These are phyloP conservation scores for Lasioglossum vierecki DNA, from an alignment of 2,888 invertebrate genomes.

Conservation along the genomic window DNA sequence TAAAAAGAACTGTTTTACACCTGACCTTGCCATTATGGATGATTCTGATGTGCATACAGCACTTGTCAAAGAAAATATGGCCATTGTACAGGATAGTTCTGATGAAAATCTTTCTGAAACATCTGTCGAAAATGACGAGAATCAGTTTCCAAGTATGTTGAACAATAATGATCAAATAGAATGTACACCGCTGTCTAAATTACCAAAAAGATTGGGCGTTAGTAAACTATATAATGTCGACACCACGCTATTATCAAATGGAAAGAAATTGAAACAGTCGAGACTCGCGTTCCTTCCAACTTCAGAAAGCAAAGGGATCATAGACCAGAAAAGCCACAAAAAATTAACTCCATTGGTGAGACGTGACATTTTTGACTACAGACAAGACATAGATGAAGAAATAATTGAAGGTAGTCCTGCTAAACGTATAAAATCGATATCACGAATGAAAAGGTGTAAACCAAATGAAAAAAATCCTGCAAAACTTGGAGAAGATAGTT, in stretches of 20 bases:
- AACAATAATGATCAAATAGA: constrained; percentile 33
- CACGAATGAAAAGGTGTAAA: constrained; percentile 24
- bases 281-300: constrained; percentile 68
- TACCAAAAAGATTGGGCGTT: constrained; percentile 36
- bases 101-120: neutral
- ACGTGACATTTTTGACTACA: neutral
- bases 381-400: constrained; percentile 47
- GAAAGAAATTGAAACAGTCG: constrained; percentile 74
- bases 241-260: constrained; percentile 57
- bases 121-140: neutral
- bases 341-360: neutral
- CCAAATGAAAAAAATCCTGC: constrained; percentile 22
- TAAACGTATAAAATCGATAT: constrained; percentile 21
- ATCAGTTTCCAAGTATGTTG: neutral
- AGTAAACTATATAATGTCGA: constrained; percentile 61
- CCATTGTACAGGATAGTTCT: neutral
- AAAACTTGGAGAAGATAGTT: neutral
- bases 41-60: neutral
- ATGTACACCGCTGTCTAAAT: constrained; percentile 29
- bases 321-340: neutral
- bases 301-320: constrained; percentile 57
- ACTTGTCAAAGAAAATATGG: neutral
- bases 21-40: neutral
- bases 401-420: constrained; percentile 57
- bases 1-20: neutral